These are phyloP conservation scores for Octonoba sinensis DNA, from an alignment of 2,888 invertebrate genomes.

Conservation along the genomic window DNA sequence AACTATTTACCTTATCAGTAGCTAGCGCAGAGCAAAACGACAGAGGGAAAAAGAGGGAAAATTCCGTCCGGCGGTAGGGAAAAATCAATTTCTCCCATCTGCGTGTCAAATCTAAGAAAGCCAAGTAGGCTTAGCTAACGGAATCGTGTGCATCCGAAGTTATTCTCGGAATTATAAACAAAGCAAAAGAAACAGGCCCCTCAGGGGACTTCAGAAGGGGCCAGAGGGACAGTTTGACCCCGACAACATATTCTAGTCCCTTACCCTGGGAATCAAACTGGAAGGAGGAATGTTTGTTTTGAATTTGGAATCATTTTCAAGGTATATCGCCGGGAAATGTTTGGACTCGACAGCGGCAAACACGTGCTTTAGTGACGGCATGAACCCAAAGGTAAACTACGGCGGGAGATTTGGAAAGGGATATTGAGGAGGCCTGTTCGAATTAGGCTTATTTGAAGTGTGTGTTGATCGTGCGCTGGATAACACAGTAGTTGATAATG, in stretches of 20 bases:
- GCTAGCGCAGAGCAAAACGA: conserved; percentile 8
- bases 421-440: background rate
- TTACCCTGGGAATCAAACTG: too few species aligned
- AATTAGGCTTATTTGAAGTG: conserved; percentile 22
- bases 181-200: too few species aligned
- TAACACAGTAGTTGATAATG: background rate
- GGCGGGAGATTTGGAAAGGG: conserved; percentile 31
- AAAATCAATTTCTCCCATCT: conserved; percentile 30
- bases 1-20: conserved; percentile 36
- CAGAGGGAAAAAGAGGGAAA: conserved; percentile 16
- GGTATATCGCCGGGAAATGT: conserved; percentile 22
- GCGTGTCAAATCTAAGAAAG: conserved; percentile 27
- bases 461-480: conserved; percentile 12
- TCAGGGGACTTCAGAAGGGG: too few species aligned
- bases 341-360: conserved; percentile 16
- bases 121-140: conserved; percentile 38
- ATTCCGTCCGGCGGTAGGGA: conserved; percentile 8
- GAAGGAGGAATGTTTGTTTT: conserved; percentile 7
- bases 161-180: too few species aligned
- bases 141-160: background rate
- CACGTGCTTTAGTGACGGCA: conserved; percentile 33
- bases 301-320: conserved; percentile 1
- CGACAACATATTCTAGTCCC: too few species aligned
- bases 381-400: conserved; percentile 25
- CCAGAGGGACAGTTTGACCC: too few species aligned